These are phyloP conservation scores for Gymnogyps californianus DNA, from an alignment of 2,113 vertebrate species.

Conservation along the genomic window DNA sequence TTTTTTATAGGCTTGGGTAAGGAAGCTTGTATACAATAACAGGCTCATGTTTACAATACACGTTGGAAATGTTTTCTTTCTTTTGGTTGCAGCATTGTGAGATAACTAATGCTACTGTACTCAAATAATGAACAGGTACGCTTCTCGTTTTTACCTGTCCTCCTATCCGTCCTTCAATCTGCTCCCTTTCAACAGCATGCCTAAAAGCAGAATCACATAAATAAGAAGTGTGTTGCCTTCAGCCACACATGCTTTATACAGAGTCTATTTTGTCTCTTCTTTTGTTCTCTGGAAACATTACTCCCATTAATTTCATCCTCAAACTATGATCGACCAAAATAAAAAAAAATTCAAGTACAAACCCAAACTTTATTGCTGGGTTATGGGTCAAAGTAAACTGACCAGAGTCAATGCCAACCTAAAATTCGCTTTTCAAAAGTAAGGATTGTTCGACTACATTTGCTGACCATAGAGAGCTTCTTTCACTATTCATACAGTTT, in stretches of 20 bases:
- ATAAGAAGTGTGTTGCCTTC: not conserved
- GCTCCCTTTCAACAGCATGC: not conserved
- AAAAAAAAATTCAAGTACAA: conserved; percentile 57
- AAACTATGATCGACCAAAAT: conserved; percentile 12
- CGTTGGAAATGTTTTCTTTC: not conserved
- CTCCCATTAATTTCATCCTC: conserved; percentile 8
- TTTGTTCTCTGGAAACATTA: conserved; percentile 18
- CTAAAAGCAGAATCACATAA: conserved; percentile 5
- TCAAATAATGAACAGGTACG: not conserved
- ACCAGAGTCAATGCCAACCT: conserved; percentile 30
- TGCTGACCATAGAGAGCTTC: conserved; percentile 42
- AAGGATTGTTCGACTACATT: not conserved
- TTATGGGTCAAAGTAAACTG: conserved; percentile 38
- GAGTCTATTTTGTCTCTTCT: not conserved
- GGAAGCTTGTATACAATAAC: not conserved
- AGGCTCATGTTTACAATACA: not conserved
- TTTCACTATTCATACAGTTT: conserved; percentile 15
- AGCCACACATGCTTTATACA: not conserved
- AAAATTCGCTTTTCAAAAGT: conserved; percentile 22
- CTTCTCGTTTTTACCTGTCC: not conserved
- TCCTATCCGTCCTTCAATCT: not conserved
- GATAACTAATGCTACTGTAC: not conserved
- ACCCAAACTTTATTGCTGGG: conserved; percentile 44
- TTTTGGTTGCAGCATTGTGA: not conserved
- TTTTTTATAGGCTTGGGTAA: not conserved